phyloP scores from a whole-genome alignment of 1,140 invertebrate species.

The Mya arenaria region DNA sequence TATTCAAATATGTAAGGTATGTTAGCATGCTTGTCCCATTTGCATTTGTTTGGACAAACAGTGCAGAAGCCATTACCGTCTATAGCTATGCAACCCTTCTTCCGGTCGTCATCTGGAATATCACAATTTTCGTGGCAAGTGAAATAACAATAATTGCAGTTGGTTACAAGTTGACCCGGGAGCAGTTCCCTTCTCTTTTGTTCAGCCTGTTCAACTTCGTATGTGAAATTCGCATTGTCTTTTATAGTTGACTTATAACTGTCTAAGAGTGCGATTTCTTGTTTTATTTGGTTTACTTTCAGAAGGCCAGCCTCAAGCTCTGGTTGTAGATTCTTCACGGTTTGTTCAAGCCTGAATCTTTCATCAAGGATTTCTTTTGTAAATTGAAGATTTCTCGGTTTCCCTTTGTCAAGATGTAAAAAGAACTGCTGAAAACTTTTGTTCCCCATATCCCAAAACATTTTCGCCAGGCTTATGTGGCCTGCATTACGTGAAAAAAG shows the following conservation, averaged over 20 bases:
- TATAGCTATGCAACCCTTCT: neutral
- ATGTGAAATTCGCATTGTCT: conserved; percentile 49
- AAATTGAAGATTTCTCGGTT: conserved; percentile 30
- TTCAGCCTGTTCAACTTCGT: neutral
- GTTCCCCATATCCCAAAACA: conserved; percentile 33
- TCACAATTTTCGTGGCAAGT: conserved; percentile 53
- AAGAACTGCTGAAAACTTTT: conserved; percentile 20
- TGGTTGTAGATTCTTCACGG: conserved; percentile 8
- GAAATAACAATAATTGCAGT: conserved; percentile 45
- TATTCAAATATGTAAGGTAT: conserved; percentile 19
- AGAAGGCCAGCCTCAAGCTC: conserved; percentile 18
- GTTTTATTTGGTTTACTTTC: conserved; percentile 15
- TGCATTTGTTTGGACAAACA: conserved; percentile 17
- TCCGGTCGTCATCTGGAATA: neutral
- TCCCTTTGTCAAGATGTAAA: neutral
- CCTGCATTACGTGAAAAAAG: neutral
- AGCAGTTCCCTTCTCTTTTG: neutral
- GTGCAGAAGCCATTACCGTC: conserved; percentile 14
- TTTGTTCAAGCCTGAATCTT: conserved; percentile 14
- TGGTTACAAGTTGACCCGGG: conserved; percentile 42
- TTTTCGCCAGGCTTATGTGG: neutral
- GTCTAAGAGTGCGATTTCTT: conserved; percentile 8
- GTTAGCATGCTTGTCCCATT: conserved; percentile 34
- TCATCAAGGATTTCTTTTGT: conserved; percentile 39
- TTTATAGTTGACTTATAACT: conserved; percentile 42